Conservation (phyloP, 1,140 invertebrate species). For the Pachypsylla venusta region DNA sequence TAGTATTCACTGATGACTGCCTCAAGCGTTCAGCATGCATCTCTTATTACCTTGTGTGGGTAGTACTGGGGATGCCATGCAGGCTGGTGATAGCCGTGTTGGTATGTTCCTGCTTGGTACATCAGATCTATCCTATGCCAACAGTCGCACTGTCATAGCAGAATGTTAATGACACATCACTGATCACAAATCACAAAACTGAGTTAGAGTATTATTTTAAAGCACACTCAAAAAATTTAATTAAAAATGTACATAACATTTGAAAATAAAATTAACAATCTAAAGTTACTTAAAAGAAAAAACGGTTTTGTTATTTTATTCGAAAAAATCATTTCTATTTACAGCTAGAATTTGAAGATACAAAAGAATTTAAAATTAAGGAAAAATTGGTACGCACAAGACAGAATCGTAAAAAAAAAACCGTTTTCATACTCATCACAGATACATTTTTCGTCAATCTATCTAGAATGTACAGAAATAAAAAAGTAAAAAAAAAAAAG, state of each 20-base stretch:
- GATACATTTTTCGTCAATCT: background rate
- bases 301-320: too few species aligned
- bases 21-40: too few species aligned
- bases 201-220: background rate
- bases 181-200: background rate
- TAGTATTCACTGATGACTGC: too few species aligned
- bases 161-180: background rate
- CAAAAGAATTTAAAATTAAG: background rate
- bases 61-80: constrained; percentile 21
- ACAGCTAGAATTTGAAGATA: too few species aligned
- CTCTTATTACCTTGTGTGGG: constrained; percentile 24
- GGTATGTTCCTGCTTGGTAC: constrained; percentile 15
- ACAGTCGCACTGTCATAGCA: background rate
- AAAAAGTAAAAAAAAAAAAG: too few species aligned
- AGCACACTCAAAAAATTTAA: background rate
- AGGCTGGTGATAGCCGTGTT: constrained; percentile 19
- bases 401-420: background rate
- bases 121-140: constrained; percentile 3
- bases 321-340: background rate
- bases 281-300: too few species aligned
- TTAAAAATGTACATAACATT: background rate
- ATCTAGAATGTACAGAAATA: background rate
- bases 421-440: background rate
- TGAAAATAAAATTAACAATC: too few species aligned
- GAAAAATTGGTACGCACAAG: background rate